Evolutionary conservation across 2,888 invertebrate genomes (phyloP).

Genomic region (Drosophila ustulata): DNA sequence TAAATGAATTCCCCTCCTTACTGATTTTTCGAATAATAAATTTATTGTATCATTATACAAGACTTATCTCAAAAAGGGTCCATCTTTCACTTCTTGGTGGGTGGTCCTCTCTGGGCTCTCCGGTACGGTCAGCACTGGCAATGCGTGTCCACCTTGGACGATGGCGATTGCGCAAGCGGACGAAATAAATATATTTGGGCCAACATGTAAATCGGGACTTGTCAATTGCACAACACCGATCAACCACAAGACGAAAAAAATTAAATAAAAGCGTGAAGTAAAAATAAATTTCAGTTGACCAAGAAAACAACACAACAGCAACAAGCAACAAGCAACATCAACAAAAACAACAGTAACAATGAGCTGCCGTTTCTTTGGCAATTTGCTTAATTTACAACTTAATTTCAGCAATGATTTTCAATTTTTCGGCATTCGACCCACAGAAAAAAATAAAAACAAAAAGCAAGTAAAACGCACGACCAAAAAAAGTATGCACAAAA

Average conservation of each 20-base stretch:
- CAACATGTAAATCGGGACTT: constrained; percentile 63
- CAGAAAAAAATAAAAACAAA: constrained; percentile 14
- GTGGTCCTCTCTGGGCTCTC: constrained; percentile 6
- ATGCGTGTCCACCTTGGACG: constrained; percentile 18
- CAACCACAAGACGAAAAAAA: background rate
- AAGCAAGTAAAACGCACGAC: background rate
- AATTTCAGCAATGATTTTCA: constrained; percentile 67
- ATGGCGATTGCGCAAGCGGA: constrained; percentile 36
- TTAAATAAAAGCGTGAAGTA: constrained; percentile 21
- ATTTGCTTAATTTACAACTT: constrained; percentile 76
- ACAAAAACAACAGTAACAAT: constrained; percentile 23
- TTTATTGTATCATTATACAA: background rate
- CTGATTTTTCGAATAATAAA: background rate
- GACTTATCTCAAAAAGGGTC: background rate
- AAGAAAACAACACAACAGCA: constrained; percentile 22
- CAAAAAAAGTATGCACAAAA: constrained; percentile 26
- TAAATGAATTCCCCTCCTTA: background rate
- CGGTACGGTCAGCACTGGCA: constrained; percentile 6
- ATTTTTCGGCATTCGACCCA: constrained; percentile 41
- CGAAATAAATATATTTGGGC: constrained; percentile 33
- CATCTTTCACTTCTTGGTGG: background rate
- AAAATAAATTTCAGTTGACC: constrained; percentile 46
- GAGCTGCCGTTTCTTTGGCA: constrained; percentile 26
- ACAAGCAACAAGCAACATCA: constrained; percentile 20
- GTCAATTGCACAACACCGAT: constrained; percentile 50